Conservation (phyloP, 2,113 vertebrate species). For the Indri indri region DNA sequence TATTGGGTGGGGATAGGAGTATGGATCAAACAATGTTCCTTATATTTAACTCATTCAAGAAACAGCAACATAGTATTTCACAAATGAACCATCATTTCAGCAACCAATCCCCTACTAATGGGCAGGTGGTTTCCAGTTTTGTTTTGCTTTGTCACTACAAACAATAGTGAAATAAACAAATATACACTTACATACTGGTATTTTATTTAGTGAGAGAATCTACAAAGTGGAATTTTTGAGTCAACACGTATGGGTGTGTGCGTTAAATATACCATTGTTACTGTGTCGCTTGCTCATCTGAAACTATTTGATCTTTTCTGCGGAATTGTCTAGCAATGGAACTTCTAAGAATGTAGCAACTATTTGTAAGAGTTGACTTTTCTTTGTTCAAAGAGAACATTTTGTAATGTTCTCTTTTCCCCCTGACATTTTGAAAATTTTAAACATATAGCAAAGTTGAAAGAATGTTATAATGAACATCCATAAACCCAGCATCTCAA, state of each 20-base stretch:
- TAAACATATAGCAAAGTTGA: background rate
- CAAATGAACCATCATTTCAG: background rate
- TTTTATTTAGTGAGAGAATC: background rate
- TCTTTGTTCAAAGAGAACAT: background rate
- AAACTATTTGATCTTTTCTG: background rate
- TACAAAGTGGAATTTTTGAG: background rate
- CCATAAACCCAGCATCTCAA: fast-evolving
- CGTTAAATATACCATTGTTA: background rate
- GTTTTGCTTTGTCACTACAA: background rate
- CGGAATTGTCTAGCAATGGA: background rate
- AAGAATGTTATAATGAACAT: background rate
- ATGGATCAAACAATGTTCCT: background rate
- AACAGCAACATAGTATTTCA: background rate
- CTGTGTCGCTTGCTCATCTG: background rate
- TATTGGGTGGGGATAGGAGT: background rate
- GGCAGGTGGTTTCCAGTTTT: background rate
- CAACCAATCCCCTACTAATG: background rate
- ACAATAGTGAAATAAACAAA: background rate
- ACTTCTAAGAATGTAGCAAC: background rate
- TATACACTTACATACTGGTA: background rate
- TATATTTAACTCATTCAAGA: background rate
- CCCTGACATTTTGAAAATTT: background rate
- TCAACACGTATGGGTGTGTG: background rate
- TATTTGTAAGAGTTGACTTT: background rate
- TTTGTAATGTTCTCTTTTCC: background rate